Conservation (phyloP, 2,113 vertebrate genomes). For the Ardeotis arabs region DNA sequence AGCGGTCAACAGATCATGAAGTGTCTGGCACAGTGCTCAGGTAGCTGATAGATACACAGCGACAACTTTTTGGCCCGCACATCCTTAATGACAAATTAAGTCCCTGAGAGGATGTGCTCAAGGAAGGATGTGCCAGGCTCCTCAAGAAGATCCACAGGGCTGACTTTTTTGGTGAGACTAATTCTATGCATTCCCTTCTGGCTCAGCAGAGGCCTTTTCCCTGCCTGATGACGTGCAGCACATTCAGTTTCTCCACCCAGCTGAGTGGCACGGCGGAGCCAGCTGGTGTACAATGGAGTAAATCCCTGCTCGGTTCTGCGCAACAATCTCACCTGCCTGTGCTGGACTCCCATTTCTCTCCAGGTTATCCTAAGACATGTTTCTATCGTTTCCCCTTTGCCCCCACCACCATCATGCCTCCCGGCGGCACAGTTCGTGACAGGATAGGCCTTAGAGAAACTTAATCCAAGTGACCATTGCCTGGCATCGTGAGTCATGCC, state of each 20-base stretch:
- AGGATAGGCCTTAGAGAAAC: not conserved
- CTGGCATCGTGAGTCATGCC: not conserved
- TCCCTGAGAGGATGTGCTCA: not conserved
- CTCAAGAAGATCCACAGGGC: not conserved
- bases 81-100: not conserved
- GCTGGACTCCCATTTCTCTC: not conserved
- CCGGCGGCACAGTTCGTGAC: not conserved
- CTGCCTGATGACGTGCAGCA: not conserved
- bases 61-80: not conserved
- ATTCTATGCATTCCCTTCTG: not conserved
- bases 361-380: not conserved
- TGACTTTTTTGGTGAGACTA: not conserved
- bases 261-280: not conserved
- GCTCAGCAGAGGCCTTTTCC: not conserved
- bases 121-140: not conserved
- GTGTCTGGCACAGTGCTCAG: rapidly evolving
- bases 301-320: not conserved
- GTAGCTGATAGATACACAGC: not conserved
- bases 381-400: not conserved
- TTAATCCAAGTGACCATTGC: not conserved
- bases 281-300: rapidly evolving
- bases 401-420: not conserved
- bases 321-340: not conserved
- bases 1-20: not conserved
- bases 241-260: not conserved